A percentile compares a stretch with the other conserved stretches of the same genome.
Conservation (phyloP, 2,888 invertebrate genomes). For the Parnassius orleans region DNA sequence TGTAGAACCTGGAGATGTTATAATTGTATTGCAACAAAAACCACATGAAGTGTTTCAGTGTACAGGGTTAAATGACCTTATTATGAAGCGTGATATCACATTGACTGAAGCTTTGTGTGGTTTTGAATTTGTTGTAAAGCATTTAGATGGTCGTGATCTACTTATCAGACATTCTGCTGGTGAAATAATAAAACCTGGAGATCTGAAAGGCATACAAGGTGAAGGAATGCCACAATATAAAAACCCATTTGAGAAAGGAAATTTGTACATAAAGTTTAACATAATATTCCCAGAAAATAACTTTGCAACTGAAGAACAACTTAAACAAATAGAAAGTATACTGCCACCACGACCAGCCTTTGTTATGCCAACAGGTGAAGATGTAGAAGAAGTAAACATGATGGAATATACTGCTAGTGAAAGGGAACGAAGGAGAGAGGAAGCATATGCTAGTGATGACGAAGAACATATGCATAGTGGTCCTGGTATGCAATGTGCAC, state of each 20-base stretch:
- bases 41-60: slow-evolving; percentile 90
- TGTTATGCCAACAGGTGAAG: slow-evolving; percentile 87
- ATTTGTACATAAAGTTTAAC: slow-evolving; percentile 92
- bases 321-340: slow-evolving; percentile 86
- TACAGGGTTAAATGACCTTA: slow-evolving; percentile 84
- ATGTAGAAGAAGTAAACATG: slow-evolving; percentile 93
- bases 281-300: slow-evolving; percentile 91
- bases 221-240: slow-evolving; percentile 96
- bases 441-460: slow-evolving; percentile 87
- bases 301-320: slow-evolving; percentile 85
- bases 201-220: slow-evolving; percentile 87
- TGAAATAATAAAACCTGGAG: slow-evolving; percentile 91
- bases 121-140: slow-evolving; percentile 90
- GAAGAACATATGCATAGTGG: slow-evolving; percentile 80
- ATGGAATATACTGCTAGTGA: slow-evolving; percentile 86
- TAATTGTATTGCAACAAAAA: slow-evolving; percentile 91
- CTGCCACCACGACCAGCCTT: slow-evolving; percentile 87
- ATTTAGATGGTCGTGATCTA: slow-evolving; percentile 93
- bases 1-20: slow-evolving; percentile 92
- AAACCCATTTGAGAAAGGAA: slow-evolving; percentile 92
- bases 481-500: slow-evolving; percentile 88
- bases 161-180: slow-evolving; percentile 89
- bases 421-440: slow-evolving; percentile 78
- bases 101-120: slow-evolving; percentile 96
- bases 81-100: slow-evolving; percentile 87